Evolutionary conservation across 1,140 invertebrate genomes (phyloP).

Genomic region (Geopemphigus sp.): DNA sequence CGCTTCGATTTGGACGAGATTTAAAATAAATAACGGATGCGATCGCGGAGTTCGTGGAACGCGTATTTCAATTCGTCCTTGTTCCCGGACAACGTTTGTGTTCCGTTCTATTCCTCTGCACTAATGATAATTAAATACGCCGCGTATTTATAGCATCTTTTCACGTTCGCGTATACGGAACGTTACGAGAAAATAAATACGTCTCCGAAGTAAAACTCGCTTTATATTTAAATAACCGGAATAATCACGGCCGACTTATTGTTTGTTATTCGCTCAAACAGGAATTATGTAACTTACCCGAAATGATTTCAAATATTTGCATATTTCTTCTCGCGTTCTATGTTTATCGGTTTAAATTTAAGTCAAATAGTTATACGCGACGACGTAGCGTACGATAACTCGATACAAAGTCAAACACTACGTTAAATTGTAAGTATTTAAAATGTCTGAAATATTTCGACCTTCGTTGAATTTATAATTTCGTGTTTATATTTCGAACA

Average conservation of each 20-base stretch:
- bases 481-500: no score
- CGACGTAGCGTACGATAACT: not conserved
- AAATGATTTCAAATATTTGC: not conserved
- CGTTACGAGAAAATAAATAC: no score
- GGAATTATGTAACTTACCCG: conserved; percentile 3
- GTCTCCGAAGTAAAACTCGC: no score
- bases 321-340: no score
- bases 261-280: conserved; percentile 11
- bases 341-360: conserved; percentile 14
- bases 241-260: not conserved
- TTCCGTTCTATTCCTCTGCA: not conserved
- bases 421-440: not conserved
- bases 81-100: not conserved
- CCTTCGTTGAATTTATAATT: not conserved
- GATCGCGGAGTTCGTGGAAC: not conserved
- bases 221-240: not conserved
- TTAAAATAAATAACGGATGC: not conserved
- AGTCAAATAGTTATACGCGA: not conserved
- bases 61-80: not conserved
- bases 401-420: not conserved
- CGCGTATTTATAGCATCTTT: not conserved
- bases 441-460: not conserved
- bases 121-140: conserved; percentile 9
- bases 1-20: no score
- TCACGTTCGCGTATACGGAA: not conserved